Evolutionary conservation across 1,140 invertebrate species (phyloP).

Genomic region (Hyles euphorbiae): DNA sequence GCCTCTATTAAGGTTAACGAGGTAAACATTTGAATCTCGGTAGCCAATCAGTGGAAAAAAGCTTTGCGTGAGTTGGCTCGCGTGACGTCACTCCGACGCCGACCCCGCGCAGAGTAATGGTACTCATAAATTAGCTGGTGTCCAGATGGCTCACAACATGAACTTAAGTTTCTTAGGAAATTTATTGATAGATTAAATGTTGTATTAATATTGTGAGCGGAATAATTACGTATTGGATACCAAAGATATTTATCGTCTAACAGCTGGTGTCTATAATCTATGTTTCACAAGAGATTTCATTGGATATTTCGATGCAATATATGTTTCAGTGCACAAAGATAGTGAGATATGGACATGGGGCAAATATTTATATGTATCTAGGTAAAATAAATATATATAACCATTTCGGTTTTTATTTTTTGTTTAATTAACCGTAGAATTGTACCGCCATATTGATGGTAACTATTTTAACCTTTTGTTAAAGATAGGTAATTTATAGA

Average conservation of each 20-base stretch:
- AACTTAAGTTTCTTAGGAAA: constrained; percentile 33
- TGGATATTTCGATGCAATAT: too few species aligned
- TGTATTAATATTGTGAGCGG: neutral
- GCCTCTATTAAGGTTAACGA: constrained; percentile 36
- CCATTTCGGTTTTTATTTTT: too few species aligned
- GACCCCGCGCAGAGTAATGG: constrained; percentile 30
- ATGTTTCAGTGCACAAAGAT: too few species aligned
- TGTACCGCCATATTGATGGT: too few species aligned
- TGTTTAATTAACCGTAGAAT: too few species aligned
- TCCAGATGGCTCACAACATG: constrained; percentile 36
- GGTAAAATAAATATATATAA: too few species aligned
- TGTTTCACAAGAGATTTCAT: too few species aligned
- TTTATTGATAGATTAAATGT: constrained; percentile 25
- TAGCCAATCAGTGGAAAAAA: constrained; percentile 27
- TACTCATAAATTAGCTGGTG: constrained; percentile 36
- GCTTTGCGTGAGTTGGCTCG: constrained; percentile 21
- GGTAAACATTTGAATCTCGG: constrained; percentile 28
- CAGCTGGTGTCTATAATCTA: too few species aligned
- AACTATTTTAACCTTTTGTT: too few species aligned
- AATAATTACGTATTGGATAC: neutral
- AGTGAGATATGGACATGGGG: too few species aligned
- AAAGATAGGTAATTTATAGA: too few species aligned
- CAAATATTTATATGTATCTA: too few species aligned
- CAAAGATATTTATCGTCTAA: neutral
- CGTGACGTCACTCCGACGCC: constrained; percentile 35